Evolutionary conservation across 1,140 invertebrate genomes (phyloP), one percentile per base, ranked within the genome.

Genomic region (Drosophila arawakana): DNA sequence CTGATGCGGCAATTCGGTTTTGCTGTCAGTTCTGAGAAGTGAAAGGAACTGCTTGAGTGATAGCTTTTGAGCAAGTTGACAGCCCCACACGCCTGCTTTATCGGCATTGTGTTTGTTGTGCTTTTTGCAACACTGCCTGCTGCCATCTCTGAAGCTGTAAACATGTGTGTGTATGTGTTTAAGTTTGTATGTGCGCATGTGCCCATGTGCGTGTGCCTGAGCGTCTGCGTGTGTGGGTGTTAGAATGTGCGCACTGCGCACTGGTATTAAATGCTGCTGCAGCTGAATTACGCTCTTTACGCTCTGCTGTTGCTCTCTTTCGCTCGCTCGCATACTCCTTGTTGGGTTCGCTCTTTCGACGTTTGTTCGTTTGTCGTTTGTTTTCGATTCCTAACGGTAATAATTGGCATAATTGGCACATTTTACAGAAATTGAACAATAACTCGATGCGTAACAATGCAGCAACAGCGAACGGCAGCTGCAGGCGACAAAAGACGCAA

Each of bases 401-500:
- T 76, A 80, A 67, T 73, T 73, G 80, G 34, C 73, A 70, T 84
- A 83, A 83, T 83, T 84, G 81, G 81, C 81, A 71, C 76, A 72
- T 83, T 81, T 81, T 58, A 65, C 73, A 58, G 47, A 59, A 83
- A 71, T 68, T 63, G 50, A 73, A 77, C 55, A 63, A 60, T 49
- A 66, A 61, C 46, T 52, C 43, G 50, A 69, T 59, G 50, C 50
- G 55, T 21, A 66, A 84, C 81, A 83, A 84, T 66, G 37, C 63
- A 34, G 44, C 30, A 54, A 47, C 62, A 69, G 63, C 35, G 35
- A 34, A 43, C 30, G 58, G 50, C 62, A 69, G 71, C 35, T 35
- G 73, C 81, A 73, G 49, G 35, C 67, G 76, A 65, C 73, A 80
- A 80, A 50, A 54, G 39, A 59, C 60, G 70, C 50, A 69, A 50